Evolutionary conservation across 2,888 invertebrate genomes (phyloP).

Genomic region (Anaspis maculata): DNA sequence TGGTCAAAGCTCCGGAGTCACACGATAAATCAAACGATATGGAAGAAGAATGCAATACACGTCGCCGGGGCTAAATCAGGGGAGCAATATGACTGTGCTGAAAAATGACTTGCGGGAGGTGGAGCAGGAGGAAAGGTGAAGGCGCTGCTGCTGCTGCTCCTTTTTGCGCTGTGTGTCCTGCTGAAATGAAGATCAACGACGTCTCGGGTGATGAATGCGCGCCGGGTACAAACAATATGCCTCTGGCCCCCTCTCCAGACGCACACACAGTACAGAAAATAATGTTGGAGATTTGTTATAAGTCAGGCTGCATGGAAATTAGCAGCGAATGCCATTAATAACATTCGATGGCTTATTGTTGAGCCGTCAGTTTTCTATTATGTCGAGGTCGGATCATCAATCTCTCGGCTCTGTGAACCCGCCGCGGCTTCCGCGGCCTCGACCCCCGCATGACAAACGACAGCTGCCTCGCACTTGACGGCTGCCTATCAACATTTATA

Average conservation of each 20-base stretch:
- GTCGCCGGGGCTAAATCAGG: too few relatives aligned
- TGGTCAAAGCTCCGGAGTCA: too few relatives aligned
- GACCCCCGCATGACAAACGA: constrained; percentile 57
- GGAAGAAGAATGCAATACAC: too few relatives aligned
- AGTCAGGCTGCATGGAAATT: constrained; percentile 37
- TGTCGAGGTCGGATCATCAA: constrained; percentile 38
- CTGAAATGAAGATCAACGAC: constrained; percentile 13
- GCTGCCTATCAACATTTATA: constrained; percentile 62
- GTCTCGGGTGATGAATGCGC: constrained; percentile 17
- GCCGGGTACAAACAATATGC: constrained; percentile 21
- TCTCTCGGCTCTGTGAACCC: constrained; percentile 35
- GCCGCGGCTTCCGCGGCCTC: constrained; percentile 44
- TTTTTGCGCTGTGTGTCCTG: neutral
- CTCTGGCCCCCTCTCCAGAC: constrained; percentile 26
- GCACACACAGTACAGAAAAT: constrained; percentile 33
- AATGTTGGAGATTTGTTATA: constrained; percentile 34
- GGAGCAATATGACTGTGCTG: too few relatives aligned
- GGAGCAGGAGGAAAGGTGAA: too few relatives aligned
- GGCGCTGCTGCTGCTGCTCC: too few relatives aligned
- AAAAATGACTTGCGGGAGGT: too few relatives aligned
- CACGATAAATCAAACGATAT: too few relatives aligned
- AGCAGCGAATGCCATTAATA: constrained; percentile 39
- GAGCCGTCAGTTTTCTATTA: constrained; percentile 43
- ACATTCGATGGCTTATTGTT: constrained; percentile 42
- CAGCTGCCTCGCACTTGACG: constrained; percentile 53